phyloP scores from a whole-genome alignment of 2,888 invertebrate genomes.

The Eilema sororculum region DNA sequence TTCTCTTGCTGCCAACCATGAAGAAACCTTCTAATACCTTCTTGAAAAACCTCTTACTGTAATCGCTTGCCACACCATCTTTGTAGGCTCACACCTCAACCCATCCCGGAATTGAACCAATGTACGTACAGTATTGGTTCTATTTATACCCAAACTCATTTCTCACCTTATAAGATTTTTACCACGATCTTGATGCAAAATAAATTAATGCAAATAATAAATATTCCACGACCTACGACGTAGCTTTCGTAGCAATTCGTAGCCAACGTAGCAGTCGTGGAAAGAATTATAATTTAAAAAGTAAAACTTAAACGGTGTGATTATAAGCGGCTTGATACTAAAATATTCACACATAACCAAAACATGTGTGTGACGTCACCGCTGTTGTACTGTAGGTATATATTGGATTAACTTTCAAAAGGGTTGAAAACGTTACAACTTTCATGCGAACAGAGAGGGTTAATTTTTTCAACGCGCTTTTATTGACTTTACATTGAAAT shows the following conservation, averaged over 20 bases:
- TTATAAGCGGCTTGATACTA: background rate
- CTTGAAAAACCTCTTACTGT: too few relatives aligned
- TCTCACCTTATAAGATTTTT: too few relatives aligned
- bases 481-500: background rate
- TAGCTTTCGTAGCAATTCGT: constrained; percentile 7
- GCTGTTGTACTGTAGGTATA: background rate
- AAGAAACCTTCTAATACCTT: too few relatives aligned
- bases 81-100: too few relatives aligned
- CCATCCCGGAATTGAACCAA: too few relatives aligned
- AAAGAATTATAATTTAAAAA: background rate
- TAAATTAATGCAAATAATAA: too few relatives aligned
- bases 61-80: too few relatives aligned
- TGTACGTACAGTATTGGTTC: too few relatives aligned
- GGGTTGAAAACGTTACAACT: background rate
- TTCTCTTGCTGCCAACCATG: too few relatives aligned
- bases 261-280: background rate
- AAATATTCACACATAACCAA: background rate
- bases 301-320: background rate
- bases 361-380: background rate
- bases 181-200: too few relatives aligned
- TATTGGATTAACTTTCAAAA: background rate
- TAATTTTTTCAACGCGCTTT: background rate
- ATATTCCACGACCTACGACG: background rate
- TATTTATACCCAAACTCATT: too few relatives aligned
- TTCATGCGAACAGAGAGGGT: background rate